These are phyloP conservation scores for Rhodeus uyekii DNA, from an alignment of 2,797 vertebrate species.

Conservation along the genomic window DNA sequence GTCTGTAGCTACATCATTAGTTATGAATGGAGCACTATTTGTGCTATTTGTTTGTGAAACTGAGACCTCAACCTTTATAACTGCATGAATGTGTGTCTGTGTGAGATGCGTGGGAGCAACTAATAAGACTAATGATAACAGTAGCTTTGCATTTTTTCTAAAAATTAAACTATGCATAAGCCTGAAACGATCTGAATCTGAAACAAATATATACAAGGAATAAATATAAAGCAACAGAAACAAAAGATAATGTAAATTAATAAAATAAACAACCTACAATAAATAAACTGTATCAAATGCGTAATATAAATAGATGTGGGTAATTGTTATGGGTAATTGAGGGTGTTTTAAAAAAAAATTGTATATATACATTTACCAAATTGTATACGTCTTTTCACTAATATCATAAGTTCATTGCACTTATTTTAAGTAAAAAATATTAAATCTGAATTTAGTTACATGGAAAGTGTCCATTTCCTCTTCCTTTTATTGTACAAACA, in stretches of 20 bases:
- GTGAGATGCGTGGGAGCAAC: neutral
- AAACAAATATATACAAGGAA: neutral
- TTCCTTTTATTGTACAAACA: neutral
- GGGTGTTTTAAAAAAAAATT: no score
- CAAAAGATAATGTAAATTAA: neutral
- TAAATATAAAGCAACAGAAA: neutral
- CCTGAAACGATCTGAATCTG: neutral
- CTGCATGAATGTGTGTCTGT: neutral
- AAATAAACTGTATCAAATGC: no score
- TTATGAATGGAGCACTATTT: slow-evolving; percentile 73
- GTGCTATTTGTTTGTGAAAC: slow-evolving; percentile 67
- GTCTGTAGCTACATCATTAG: slow-evolving; percentile 63
- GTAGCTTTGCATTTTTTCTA: neutral
- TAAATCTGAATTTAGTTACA: neutral
- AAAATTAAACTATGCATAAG: neutral
- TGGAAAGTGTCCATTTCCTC: neutral
- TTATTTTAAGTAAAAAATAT: no score
- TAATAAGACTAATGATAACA: neutral
- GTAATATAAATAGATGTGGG: no score
- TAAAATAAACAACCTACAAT: neutral
- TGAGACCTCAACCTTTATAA: slow-evolving; percentile 59
- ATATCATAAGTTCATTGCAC: no score
- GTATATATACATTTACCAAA: no score
- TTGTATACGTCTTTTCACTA: no score
- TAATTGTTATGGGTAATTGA: no score